Base-by-base conservation (phyloP, 2,888 invertebrate species). In the Thera britannica region DNA sequence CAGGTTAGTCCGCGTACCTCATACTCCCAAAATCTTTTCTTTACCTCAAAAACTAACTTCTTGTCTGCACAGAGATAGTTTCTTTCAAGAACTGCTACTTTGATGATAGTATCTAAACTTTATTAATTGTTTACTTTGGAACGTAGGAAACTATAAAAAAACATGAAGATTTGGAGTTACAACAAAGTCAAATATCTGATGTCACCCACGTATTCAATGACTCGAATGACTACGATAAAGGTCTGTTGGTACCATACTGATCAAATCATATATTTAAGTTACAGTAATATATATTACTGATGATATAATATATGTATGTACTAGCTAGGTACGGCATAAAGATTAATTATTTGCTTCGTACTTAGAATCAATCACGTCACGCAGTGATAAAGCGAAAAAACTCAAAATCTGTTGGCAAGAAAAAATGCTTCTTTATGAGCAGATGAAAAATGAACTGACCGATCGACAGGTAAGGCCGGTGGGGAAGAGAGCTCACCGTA, bases 391-490 rank as follows among this genome's bases (percentile, higher is more conserved):
- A 73, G 57, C 83, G 57, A 76, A 79, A 41, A 76, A 82, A 65
- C 80, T 89, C 9, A 84, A 83, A 79, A 77, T 75, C 34, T 74
- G 67, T 54, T 92, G 89, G 88, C 86, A 90, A 77, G 86, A 88
- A 65, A 85, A 88, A 74, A 77, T 83, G 48, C 62, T 74, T 23
- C 79, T 83, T 52, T 92, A 86, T 76, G 87, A 91, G 68, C 81
- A 80, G 59, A 81, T 90, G 83, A 93, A 89, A 76, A 78, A 68
- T 64, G 92, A 91, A 49, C 82, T 93, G 0, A 80, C 77, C 34
- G 81, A 84, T 1, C 83, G 82, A 67, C 92, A 93, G 89, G 92
- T 92, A 72, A 5, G 41, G 8, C 12, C 12, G 2, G 9, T 7
- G 2, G 44, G 9, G 9, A 46, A 41, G 41, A 41, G 41, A 41